Evolutionary conservation across 2,888 invertebrate species (phyloP).

Genomic region (Synergus japonicus): DNA sequence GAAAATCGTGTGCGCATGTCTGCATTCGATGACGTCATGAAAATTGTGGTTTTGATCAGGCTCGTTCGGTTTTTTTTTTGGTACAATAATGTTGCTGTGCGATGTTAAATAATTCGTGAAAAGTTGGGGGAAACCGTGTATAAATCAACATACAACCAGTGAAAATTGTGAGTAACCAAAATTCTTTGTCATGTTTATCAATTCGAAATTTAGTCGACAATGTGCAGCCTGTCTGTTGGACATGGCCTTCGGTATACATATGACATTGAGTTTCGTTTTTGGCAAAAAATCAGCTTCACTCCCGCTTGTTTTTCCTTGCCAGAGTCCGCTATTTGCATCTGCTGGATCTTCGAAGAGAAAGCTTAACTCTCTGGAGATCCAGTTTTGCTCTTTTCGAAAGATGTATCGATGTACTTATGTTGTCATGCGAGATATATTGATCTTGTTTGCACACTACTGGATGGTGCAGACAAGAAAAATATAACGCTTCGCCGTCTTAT

Average conservation of each 20-base stretch:
- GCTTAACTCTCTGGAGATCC: conserved; percentile 3
- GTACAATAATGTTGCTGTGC: conserved; percentile 65
- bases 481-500: conserved; percentile 21
- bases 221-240: conserved; percentile 61
- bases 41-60: conserved; percentile 74
- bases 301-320: conserved; percentile 30
- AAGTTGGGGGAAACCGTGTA: conserved; percentile 57
- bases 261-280: conserved; percentile 59
- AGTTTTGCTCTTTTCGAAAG: conserved; percentile 19
- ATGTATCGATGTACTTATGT: conserved; percentile 38
- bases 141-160: conserved; percentile 58
- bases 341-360: conserved; percentile 31
- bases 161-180: conserved; percentile 65
- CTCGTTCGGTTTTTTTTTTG: conserved; percentile 45
- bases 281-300: conserved; percentile 42
- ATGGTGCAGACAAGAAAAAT: conserved; percentile 31
- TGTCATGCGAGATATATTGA: conserved; percentile 58
- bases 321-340: conserved; percentile 34
- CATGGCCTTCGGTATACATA: conserved; percentile 63
- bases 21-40: conserved; percentile 75
- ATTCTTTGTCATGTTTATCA: conserved; percentile 55
- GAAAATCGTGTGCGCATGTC: conserved; percentile 75
- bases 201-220: conserved; percentile 56
- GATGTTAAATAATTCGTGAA: conserved; percentile 65
- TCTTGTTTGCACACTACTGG: conserved; percentile 48